Conservation (phyloP, 2,113 vertebrate genomes). For the Leucopsar rothschildi region DNA sequence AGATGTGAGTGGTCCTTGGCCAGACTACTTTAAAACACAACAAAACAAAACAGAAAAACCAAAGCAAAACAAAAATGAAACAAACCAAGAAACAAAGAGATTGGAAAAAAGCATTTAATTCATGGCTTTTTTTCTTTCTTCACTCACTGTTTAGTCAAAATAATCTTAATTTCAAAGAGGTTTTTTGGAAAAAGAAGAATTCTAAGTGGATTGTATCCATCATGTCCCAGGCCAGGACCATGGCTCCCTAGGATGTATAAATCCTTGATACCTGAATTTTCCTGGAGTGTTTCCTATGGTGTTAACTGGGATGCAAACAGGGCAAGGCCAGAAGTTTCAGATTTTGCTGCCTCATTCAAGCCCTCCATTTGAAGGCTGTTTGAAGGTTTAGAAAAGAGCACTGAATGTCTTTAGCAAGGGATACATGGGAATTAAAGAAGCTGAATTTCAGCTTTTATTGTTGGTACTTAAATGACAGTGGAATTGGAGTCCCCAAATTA, state of each 20-base stretch:
- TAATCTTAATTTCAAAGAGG: background rate
- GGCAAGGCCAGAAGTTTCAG: background rate
- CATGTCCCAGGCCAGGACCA: background rate
- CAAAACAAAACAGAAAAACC: background rate
- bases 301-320: background rate
- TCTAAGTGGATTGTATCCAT: background rate
- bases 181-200: background rate
- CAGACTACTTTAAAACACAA: background rate
- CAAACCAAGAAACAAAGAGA: background rate
- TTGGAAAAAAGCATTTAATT: background rate
- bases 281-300: background rate
- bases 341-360: background rate
- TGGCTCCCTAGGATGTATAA: background rate
- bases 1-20: background rate
- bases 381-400: background rate
- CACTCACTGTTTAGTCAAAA: background rate
- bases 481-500: constrained; percentile 2
- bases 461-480: background rate
- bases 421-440: background rate
- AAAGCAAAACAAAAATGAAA: background rate
- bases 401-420: background rate
- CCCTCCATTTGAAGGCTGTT: background rate
- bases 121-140: background rate
- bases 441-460: background rate
- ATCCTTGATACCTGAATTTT: background rate